Conservation (phyloP, 2,888 invertebrate genomes). For the Rhopalosiphum nymphaeae region DNA sequence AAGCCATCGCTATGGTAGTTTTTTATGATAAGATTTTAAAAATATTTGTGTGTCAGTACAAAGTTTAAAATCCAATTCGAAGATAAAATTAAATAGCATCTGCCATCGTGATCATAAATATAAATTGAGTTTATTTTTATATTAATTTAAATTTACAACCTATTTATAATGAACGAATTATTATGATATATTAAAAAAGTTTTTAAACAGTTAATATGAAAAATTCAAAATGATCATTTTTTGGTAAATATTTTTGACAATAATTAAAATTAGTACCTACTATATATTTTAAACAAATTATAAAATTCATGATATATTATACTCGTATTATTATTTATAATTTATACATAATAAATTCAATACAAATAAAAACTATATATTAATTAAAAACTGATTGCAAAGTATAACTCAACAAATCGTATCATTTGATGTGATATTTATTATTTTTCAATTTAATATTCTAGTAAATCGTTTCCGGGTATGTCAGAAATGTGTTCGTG, state of each 20-base stretch:
- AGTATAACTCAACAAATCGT: not conserved
- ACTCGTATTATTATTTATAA: not conserved
- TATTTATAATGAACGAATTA: slow-evolving; percentile 35
- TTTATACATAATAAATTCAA: not conserved
- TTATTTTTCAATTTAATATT: not conserved
- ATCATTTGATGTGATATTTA: not conserved
- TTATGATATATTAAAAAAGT: slow-evolving; percentile 57
- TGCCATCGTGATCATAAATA: slow-evolving; percentile 22
- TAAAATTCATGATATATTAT: not conserved
- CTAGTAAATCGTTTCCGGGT: not conserved
- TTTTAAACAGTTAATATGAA: slow-evolving; percentile 3
- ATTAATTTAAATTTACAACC: slow-evolving; percentile 35
- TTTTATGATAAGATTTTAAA: slow-evolving; percentile 2
- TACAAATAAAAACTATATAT: not conserved
- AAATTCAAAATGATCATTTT: not conserved
- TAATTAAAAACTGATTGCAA: not conserved
- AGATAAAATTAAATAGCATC: slow-evolving; percentile 37
- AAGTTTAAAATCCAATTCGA: not conserved
- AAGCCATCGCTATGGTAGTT: not conserved
- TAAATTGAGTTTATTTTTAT: slow-evolving; percentile 31
- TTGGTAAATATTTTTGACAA: slow-evolving; percentile 10
- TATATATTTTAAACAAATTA: not conserved
- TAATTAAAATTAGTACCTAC: not conserved
- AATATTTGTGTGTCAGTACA: slow-evolving; percentile 21
- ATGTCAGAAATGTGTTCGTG: not conserved